phyloP scores from a whole-genome alignment of 2,888 invertebrate species.

The Sinhomidia bicolor region DNA sequence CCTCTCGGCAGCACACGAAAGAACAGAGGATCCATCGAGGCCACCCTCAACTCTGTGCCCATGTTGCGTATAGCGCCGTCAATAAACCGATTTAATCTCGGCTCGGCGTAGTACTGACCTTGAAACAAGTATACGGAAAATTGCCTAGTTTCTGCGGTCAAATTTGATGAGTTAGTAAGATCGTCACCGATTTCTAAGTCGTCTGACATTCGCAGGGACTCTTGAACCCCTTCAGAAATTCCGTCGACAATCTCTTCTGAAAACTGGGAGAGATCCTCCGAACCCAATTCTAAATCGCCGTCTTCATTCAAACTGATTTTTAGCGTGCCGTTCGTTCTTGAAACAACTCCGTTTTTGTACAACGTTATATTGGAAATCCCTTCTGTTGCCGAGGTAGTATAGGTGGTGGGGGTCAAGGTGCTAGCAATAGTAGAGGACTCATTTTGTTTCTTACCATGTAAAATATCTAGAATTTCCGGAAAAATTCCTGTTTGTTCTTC shows the following conservation, averaged over 20 bases:
- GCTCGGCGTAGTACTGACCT: conserved; percentile 79
- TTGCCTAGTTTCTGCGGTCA: conserved; percentile 68
- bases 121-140: conserved; percentile 79
- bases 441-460: conserved; percentile 49
- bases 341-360: not conserved
- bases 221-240: conserved; percentile 76
- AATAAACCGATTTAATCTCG: conserved; percentile 78
- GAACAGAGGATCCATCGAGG: conserved; percentile 78
- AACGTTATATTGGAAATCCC: not conserved
- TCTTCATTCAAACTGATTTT: conserved; percentile 48
- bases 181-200: conserved; percentile 43
- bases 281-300: conserved; percentile 48
- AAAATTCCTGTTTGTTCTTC: conserved; percentile 67
- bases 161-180: not conserved
- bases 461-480: conserved; percentile 65
- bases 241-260: conserved; percentile 76
- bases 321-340: not conserved
- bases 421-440: no score
- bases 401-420: not conserved
- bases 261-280: conserved; percentile 66
- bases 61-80: conserved; percentile 79
- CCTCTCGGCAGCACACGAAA: conserved; percentile 79
- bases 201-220: conserved; percentile 71
- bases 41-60: conserved; percentile 75
- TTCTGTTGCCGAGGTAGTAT: not conserved